Evolutionary conservation across 2,113 vertebrate species (phyloP), one percentile per base, ranked within the genome.

Genomic region (Asarcornis scutulata): DNA sequence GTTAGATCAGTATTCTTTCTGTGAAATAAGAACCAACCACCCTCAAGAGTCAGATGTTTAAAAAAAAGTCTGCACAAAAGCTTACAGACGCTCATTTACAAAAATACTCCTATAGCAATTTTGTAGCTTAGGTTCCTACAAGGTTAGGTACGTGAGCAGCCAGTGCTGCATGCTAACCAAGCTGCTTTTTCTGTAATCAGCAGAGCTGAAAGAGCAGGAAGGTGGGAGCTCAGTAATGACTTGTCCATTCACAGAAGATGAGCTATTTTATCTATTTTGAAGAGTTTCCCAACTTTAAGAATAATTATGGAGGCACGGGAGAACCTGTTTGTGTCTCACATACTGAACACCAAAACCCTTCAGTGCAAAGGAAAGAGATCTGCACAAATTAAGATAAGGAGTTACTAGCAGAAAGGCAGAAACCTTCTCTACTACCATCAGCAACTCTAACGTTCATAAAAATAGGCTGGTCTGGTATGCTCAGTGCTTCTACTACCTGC

Each of bases 71-170:
- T 44, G 22, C 7, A 32, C 44, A 42, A 63, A 80, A 72, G 42
- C 55, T 83, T 56, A 50, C 15, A 82, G 59, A 44, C 16, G 8
- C 40, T 44, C 27, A 16, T 29, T 6, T 13, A 31, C 71, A 83
- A 38, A 89, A 93, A 62, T 3, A 44, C 27, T 20, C 29, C 52
- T 9, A 26, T 29, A 62, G 38, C 34, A 44, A 17, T 7, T 26
- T 8, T 55, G 27, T 17, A 91, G 62, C 60, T 44, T 18, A 13
- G 63, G 27, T 3, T n/a, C 74, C 9, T 1, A 5, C 22, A 5
- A 36, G 44, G 48, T 26, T 11, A 53, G 64, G 4, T 7, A 71
- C 0, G 0, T 4, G 13, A 71, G n/a, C 36, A 13, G 6, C 40
- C 40, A 2, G 31, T 2, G 26, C 64, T 50, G 12, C 4, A 0